Conservation (phyloP, 1,140 invertebrate species). For the Pogonognathellus flavescens region DNA sequence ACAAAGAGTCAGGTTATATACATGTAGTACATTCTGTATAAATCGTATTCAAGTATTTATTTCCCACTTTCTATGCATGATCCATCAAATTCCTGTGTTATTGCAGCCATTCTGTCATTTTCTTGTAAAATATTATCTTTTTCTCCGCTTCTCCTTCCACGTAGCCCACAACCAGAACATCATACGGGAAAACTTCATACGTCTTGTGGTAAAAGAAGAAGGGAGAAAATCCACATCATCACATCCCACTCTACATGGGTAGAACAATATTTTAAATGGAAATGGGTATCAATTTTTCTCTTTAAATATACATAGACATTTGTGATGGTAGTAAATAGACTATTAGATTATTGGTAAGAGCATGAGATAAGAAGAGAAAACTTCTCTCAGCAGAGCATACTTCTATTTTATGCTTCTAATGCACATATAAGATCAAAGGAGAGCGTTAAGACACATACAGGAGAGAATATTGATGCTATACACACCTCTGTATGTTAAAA, state of each 20-base stretch:
- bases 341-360: too few relatives aligned
- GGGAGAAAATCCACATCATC: background rate
- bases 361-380: too few relatives aligned
- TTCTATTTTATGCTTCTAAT: too few relatives aligned
- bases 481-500: too few relatives aligned
- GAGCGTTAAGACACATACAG: too few relatives aligned
- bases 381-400: too few relatives aligned
- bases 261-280: background rate
- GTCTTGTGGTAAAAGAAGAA: too few relatives aligned
- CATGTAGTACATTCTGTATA: background rate
- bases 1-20: background rate
- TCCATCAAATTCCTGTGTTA: conserved; percentile 37
- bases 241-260: background rate
- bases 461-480: too few relatives aligned
- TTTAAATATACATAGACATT: too few relatives aligned
- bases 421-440: too few relatives aligned
- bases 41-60: conserved; percentile 42
- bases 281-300: too few relatives aligned
- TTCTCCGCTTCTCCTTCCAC: background rate
- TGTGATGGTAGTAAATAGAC: too few relatives aligned
- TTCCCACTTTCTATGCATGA: conserved; percentile 53
- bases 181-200: background rate
- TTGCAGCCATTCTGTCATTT: conserved; percentile 2
- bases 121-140: background rate
- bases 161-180: background rate